A percentile compares a stretch with the other conserved stretches of the same genome.
Conservation (phyloP, 2,797 vertebrate species). For the Lerista edwardsae region DNA sequence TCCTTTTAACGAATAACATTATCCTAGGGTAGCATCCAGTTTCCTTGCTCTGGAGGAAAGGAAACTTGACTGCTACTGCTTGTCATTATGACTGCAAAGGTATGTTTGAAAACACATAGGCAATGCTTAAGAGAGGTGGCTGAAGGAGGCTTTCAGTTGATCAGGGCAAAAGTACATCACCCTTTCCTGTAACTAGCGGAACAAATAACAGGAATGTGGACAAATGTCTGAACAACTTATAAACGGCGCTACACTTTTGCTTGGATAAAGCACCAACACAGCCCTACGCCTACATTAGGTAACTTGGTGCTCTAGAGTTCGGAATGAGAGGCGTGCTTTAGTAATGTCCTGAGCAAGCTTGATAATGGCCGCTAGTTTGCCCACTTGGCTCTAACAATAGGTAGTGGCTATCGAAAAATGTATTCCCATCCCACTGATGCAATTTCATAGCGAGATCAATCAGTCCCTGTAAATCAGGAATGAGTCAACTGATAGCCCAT, state of each 20-base stretch:
- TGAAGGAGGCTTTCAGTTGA: not conserved
- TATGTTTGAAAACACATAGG: not conserved
- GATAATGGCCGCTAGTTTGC: not conserved
- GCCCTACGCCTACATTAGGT: no score
- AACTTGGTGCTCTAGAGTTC: no score
- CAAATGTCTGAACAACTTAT: no score
- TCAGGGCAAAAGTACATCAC: not conserved
- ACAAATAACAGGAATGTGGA: no score
- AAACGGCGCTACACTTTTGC: no score
- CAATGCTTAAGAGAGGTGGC: not conserved
- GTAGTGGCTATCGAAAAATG: no score
- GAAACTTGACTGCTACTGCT: no score
- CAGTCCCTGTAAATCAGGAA: not conserved
- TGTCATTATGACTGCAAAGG: not conserved
- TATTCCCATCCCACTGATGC: not conserved
- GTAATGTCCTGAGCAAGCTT: not conserved
- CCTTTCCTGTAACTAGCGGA: not conserved
- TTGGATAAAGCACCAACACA: no score
- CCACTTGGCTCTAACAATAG: no score
- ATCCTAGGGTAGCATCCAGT: no score
- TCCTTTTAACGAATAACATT: no score
- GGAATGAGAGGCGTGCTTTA: not conserved
- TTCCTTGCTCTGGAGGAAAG: no score
- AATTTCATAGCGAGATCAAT: not conserved
- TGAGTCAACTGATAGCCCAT: not conserved